Evolutionary conservation across 2,888 invertebrate species (phyloP), one percentile per base, ranked within the genome.

Genomic region (Epinotia demarniana): DNA sequence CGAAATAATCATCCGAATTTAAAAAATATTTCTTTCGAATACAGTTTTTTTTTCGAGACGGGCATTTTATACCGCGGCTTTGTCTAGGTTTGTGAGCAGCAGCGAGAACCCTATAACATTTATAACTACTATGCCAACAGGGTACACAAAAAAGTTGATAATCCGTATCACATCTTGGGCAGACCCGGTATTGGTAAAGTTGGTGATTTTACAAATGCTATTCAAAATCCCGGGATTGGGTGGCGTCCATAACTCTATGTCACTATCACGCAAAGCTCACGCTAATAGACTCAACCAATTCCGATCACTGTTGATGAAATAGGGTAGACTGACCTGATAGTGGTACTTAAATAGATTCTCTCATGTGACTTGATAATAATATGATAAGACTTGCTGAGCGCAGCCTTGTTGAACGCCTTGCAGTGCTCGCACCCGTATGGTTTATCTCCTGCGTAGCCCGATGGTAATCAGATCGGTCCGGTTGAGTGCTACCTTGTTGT

Each of bases 281-380:
- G n/a, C 39, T n/a, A n/a, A 53, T n/a, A 53, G n/a, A 53, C 53
- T 53, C 53, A 53, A 53, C 53, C 53, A 53, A 53, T 53, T 53
- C 53, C 53, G 53, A 53, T 53, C 53, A 53, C 53, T 53, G 53
- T 8, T 49, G n/a, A 8, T 53, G n/a, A n/a, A 53, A 53, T n/a
- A n/a, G 13, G 53, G 5, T 16, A 49, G 13, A 53, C 53, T 53
- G n/a, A 53, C 53, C 53, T 53, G 53, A 53, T 5, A 49, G 16
- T 49, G 13, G 13, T 39, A 39, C 39, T 39, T 39, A 39, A 9
- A 39, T 39, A 39, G 39, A 9, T 39, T 39, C 9, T 39, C 39
- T 39, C 33, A 6, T 27, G 23, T 27, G 23, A 27, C 23, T 27
- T 27, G 23, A 27, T 27, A 23, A 23, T 23, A 23, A 23, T 23